Evolutionary conservation across 1,140 invertebrate genomes (phyloP).

Genomic region (Aradophagus sp.): DNA sequence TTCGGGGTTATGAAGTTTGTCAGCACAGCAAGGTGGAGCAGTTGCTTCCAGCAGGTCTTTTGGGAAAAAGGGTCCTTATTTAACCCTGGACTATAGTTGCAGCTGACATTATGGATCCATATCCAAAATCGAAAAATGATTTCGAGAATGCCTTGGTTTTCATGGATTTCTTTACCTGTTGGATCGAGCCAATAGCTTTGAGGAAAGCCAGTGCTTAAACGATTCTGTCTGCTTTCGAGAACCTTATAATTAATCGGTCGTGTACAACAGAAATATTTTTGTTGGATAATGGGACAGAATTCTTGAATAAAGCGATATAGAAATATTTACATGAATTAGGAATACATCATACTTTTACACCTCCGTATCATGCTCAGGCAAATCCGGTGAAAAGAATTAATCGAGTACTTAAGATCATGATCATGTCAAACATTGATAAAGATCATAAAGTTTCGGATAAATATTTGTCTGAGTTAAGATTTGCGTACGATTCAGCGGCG

Average conservation of each 20-base stretch:
- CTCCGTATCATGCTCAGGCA: no score
- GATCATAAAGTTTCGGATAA: no score
- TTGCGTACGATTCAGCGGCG: not conserved
- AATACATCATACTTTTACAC: conserved; percentile 58
- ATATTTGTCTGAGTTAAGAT: no score
- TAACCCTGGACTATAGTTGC: conserved; percentile 62
- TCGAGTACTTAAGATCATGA: no score
- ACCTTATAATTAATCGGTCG: conserved; percentile 16
- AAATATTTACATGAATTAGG: not conserved
- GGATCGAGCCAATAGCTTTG: no score
- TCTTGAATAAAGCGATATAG: not conserved
- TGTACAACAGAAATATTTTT: conserved; percentile 14
- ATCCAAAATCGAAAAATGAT: no score
- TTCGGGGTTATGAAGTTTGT: conserved; percentile 1
- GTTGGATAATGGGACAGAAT: conserved; percentile 9
- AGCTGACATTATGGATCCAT: no score
- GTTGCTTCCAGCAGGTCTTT: no score
- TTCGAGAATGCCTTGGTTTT: conserved; percentile 63
- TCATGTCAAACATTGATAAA: no score
- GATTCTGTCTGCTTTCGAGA: conserved; percentile 12
- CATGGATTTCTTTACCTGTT: conserved; percentile 62
- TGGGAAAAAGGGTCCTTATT: no score
- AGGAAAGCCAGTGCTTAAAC: conserved; percentile 4
- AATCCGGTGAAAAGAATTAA: conserved; percentile 8
- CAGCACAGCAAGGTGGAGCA: no score